Base-by-base conservation (phyloP, 2,888 invertebrate genomes). In the Hyalella azteca region DNA sequence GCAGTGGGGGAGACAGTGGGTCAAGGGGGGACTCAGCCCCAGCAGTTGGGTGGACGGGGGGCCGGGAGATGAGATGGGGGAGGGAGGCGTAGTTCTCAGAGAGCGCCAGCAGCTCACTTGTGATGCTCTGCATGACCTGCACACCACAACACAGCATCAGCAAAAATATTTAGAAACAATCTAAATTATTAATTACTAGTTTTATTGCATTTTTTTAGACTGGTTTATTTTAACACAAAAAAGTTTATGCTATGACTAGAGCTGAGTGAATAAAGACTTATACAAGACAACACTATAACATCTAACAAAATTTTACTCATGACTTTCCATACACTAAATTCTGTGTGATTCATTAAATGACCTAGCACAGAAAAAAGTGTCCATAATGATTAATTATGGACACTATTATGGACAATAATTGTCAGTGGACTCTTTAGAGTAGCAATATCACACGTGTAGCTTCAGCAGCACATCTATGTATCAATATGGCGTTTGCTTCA, bases 111-210 rank as follows among this genome's bases (percentile, higher is more conserved):
- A 66, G 66, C 66, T 66, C 66, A 15, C 66, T 36, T 36, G 32
- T 32, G 39, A 66, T 32, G 66, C 66, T 66, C 66, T 66, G 36
- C 66, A 66, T 66, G n/a, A 66, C 66, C 66, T 66, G 66, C 66
- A 66, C 66, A 66, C 66, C 3, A 66, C 9, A 4, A 22, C 54
- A 54, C n/a, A n/a, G n/a, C 2, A 9, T 54, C n/a, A 54, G 54
- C 26, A 45, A 45, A 45, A 45, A 11, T 45, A 15, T 15, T 45
- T n/a, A n/a, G n/a, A n/a, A n/a, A n/a, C n/a, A n/a, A n/a, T n/a
- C n/a, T n/a, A 45, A n/a, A n/a, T n/a, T n/a, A n/a, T n/a, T n/a
- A n/a, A n/a, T n/a, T 45, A 45, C 3, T 45, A 45, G 11, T 45
- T 15, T 45, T 45, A 3, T 45, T 45, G 19, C 19, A 2, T 15